A percentile compares a stretch with the other conserved stretches of the same genome.
Evolutionary conservation across 2,797 vertebrate species (phyloP).

Genomic region (Hoplostethus atlanticus): DNA sequence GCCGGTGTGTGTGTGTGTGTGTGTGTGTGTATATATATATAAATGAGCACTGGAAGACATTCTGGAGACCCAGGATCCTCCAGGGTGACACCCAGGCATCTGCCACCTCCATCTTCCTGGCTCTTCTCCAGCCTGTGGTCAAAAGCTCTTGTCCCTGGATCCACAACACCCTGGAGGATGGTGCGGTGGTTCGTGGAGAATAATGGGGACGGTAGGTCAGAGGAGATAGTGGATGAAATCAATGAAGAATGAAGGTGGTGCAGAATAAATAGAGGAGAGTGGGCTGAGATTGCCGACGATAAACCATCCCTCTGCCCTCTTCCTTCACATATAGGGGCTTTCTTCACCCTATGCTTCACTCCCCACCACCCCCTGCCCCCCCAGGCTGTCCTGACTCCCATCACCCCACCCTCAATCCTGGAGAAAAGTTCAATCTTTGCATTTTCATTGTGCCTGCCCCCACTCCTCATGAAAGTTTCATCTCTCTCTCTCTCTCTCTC

Average conservation of each 20-base stretch:
- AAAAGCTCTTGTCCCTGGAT: slow-evolving; percentile 23
- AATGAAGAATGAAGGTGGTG: slow-evolving; percentile 42
- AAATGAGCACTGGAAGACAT: slow-evolving; percentile 39
- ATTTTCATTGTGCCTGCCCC: slow-evolving; percentile 75
- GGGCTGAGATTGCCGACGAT: slow-evolving; percentile 52
- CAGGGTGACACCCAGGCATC: slow-evolving; percentile 61
- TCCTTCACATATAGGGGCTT: slow-evolving; percentile 53
- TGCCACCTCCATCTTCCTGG: slow-evolving; percentile 51
- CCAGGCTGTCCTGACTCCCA: slow-evolving; percentile 62
- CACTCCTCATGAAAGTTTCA: slow-evolving; percentile 80
- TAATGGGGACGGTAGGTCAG: slow-evolving; percentile 47
- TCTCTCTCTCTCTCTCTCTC: slow-evolving; percentile 30
- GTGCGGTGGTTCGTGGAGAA: neutral
- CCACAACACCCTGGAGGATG: slow-evolving; percentile 40
- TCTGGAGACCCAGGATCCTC: slow-evolving; percentile 45
- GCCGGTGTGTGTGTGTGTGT: slow-evolving; percentile 17
- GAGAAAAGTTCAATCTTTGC: slow-evolving; percentile 80
- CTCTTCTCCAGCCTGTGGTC: slow-evolving; percentile 50
- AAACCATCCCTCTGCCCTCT: slow-evolving; percentile 31
- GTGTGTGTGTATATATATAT: slow-evolving; percentile 10
- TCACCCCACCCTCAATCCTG: slow-evolving; percentile 55
- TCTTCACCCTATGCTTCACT: slow-evolving; percentile 21
- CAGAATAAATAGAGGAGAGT: slow-evolving; percentile 10
- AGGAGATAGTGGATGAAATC: slow-evolving; percentile 23
- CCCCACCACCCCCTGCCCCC: slow-evolving; percentile 25